These are phyloP conservation scores for Listrodromus nycthemerus DNA, from an alignment of 2,888 invertebrate genomes.

Conservation along the genomic window DNA sequence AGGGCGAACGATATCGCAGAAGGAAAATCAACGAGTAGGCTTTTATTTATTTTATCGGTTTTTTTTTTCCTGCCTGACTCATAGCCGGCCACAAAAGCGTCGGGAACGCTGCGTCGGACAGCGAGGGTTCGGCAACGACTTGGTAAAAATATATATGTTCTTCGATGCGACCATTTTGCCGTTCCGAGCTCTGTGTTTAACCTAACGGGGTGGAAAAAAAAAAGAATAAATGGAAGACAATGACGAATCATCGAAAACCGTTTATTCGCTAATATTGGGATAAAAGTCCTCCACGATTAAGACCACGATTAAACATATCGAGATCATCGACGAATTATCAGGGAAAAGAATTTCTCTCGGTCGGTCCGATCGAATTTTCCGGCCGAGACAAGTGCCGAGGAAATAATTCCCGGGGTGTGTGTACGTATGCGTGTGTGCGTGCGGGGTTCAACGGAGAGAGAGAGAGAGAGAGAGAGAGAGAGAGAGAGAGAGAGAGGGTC, in stretches of 20 bases:
- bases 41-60: constrained; percentile 1
- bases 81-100: constrained; percentile 1
- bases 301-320: background rate
- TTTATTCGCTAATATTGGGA: background rate
- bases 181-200: background rate
- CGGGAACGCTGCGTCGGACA: background rate
- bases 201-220: background rate
- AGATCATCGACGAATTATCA: background rate
- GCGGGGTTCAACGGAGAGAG: background rate
- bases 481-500: constrained; percentile 12
- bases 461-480: constrained; percentile 11
- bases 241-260: background rate
- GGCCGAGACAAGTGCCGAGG: background rate
- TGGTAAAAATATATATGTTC: background rate
- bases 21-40: background rate
- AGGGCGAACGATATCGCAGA: constrained; percentile 38
- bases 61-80: constrained; percentile 33
- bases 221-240: background rate
- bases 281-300: background rate
- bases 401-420: constrained; percentile 10
- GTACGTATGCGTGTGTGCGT: background rate
- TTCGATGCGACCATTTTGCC: background rate
- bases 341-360: background rate
- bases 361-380: background rate
- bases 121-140: background rate